Evolutionary conservation across 2,797 vertebrate genomes (phyloP).

Genomic region (Etheostoma nigrum): DNA sequence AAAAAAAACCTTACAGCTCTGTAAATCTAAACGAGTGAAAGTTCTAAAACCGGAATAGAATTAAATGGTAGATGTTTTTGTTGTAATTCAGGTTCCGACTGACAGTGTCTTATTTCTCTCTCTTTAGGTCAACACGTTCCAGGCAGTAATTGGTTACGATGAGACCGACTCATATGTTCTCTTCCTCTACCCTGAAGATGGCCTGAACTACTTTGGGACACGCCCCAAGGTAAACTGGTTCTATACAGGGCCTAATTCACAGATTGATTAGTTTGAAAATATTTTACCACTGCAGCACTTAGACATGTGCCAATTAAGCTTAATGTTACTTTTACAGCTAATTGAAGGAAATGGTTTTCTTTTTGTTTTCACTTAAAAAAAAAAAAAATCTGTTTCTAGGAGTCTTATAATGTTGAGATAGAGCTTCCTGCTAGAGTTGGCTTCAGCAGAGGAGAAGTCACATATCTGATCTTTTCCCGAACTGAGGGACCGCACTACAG

Average conservation of each 20-base stretch:
- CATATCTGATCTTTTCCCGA: slow-evolving; percentile 81
- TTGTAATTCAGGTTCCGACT: slow-evolving; percentile 2
- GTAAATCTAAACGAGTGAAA: no score
- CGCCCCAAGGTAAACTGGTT: slow-evolving; percentile 86
- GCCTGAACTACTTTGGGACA: slow-evolving; percentile 93
- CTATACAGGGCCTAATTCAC: background rate
- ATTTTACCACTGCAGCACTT: background rate
- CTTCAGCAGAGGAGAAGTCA: slow-evolving; percentile 92
- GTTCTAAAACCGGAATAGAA: no score
- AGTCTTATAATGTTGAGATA: slow-evolving; percentile 93
- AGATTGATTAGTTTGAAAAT: background rate
- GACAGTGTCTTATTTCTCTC: slow-evolving; percentile 9
- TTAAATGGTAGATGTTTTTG: no score
- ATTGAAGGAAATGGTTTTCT: background rate
- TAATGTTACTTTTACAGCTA: background rate
- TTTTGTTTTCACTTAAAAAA: background rate
- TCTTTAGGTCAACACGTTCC: slow-evolving; percentile 94
- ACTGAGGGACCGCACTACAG: slow-evolving; percentile 89
- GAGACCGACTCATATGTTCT: slow-evolving; percentile 89
- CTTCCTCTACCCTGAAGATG: slow-evolving; percentile 92
- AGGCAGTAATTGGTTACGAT: slow-evolving; percentile 91
- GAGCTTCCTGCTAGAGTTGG: slow-evolving; percentile 94
- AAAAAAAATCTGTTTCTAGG: slow-evolving; percentile 54
- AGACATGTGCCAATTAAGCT: background rate
- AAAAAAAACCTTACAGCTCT: no score